Evolutionary conservation across 2,888 invertebrate genomes (phyloP).

Genomic region (Catocala sponsa): DNA sequence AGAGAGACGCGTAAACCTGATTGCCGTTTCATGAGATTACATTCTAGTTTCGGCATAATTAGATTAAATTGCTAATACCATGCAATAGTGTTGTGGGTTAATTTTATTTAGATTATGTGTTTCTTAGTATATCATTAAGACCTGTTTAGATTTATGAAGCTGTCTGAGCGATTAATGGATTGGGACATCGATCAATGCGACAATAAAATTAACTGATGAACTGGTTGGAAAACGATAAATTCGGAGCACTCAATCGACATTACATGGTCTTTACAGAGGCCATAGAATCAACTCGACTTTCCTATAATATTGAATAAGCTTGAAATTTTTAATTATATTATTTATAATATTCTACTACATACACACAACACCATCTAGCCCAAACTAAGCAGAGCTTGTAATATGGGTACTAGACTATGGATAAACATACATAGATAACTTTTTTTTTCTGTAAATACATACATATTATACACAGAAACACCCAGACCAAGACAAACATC

Average conservation of each 20-base stretch:
- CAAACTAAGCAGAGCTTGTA: no score
- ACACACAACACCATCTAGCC: no score
- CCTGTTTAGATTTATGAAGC: conserved; percentile 11
- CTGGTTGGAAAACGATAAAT: background rate
- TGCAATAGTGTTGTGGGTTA: conserved; percentile 34
- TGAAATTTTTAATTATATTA: no score
- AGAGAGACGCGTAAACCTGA: conserved; percentile 32
- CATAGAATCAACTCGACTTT: no score
- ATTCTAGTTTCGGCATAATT: conserved; percentile 52
- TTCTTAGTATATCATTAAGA: conserved; percentile 15
- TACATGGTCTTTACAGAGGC: conserved; percentile 5
- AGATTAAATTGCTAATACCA: conserved; percentile 48
- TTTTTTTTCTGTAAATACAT: no score
- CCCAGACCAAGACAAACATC: no score
- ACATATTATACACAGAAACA: no score
- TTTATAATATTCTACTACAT: no score
- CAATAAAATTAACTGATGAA: background rate
- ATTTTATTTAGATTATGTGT: conserved; percentile 37
- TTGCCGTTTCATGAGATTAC: conserved; percentile 43
- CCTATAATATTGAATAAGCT: no score
- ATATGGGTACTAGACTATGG: no score
- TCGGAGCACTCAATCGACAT: background rate
- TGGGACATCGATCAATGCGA: background rate
- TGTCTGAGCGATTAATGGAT: conserved; percentile 1
- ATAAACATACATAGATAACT: no score